A percentile compares a stretch with the other conserved stretches of the same genome.
phyloP scores from a whole-genome alignment of 2,888 invertebrate species.

The Eupithecia subumbrata region DNA sequence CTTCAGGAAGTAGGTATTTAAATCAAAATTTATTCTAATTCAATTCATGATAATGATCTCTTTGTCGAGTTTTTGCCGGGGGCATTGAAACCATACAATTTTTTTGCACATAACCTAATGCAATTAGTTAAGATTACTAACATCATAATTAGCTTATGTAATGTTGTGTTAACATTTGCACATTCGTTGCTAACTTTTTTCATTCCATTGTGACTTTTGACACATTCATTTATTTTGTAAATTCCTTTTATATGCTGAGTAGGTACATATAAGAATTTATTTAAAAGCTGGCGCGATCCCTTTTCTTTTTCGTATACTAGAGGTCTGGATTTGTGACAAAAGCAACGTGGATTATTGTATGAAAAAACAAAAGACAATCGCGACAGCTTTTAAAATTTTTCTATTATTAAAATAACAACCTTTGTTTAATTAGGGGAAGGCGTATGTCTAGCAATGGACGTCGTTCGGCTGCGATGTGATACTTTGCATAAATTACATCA shows the following conservation, averaged over 20 bases:
- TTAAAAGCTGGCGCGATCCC: no score
- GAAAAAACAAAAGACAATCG: no score
- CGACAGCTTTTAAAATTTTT: no score
- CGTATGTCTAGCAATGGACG: neutral
- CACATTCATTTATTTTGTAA: conserved; percentile 14
- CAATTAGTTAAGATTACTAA: conserved; percentile 28
- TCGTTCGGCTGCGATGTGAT: neutral
- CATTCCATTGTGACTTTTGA: conserved; percentile 26
- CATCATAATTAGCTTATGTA: conserved; percentile 36
- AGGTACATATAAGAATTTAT: neutral
- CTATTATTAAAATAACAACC: no score
- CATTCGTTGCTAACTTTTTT: conserved; percentile 37
- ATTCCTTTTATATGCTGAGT: neutral
- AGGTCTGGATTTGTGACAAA: no score
- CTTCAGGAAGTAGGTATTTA: conserved; percentile 6
- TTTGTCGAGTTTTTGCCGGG: conserved; percentile 6
- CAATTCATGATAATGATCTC: neutral
- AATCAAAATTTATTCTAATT: neutral
- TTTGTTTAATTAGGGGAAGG: no score
- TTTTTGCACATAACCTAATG: conserved; percentile 22
- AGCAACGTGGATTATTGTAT: no score
- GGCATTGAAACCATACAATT: conserved; percentile 7
- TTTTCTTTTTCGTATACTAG: no score
- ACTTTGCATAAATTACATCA: neutral
- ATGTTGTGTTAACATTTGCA: conserved; percentile 35